phyloP scores from a whole-genome alignment of 2,797 vertebrate species.

The Eremophila alpestris region DNA sequence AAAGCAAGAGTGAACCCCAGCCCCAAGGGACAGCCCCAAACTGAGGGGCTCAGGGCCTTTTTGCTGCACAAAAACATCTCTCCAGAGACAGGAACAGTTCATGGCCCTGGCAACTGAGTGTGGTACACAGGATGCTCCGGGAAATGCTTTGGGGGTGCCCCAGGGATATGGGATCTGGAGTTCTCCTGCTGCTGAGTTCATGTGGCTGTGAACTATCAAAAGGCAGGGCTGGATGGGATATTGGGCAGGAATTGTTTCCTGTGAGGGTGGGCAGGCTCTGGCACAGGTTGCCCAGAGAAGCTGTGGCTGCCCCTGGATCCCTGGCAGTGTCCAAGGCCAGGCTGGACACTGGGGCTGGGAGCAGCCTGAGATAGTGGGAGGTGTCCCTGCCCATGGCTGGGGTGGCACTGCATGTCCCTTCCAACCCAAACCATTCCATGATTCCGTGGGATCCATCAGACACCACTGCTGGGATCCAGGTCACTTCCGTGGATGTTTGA shows the following conservation, averaged over 20 bases:
- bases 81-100: background rate
- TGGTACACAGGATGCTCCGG: background rate
- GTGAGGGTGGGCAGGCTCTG: background rate
- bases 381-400: background rate
- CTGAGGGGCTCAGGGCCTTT: accelerated
- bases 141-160: background rate
- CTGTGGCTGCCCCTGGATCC: background rate
- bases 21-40: accelerated
- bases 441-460: background rate
- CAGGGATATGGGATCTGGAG: background rate
- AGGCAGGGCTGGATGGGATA: background rate
- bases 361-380: background rate
- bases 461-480: background rate
- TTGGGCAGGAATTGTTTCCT: background rate
- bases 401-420: background rate
- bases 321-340: background rate
- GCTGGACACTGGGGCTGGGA: background rate
- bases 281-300: background rate
- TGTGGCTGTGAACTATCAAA: background rate
- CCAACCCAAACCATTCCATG: background rate
- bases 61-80: accelerated
- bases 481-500: background rate
- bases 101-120: accelerated
- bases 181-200: background rate
- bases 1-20: background rate